phyloP scores from a whole-genome alignment of 2,113 vertebrate genomes.

The Cnemophilus loriae region DNA sequence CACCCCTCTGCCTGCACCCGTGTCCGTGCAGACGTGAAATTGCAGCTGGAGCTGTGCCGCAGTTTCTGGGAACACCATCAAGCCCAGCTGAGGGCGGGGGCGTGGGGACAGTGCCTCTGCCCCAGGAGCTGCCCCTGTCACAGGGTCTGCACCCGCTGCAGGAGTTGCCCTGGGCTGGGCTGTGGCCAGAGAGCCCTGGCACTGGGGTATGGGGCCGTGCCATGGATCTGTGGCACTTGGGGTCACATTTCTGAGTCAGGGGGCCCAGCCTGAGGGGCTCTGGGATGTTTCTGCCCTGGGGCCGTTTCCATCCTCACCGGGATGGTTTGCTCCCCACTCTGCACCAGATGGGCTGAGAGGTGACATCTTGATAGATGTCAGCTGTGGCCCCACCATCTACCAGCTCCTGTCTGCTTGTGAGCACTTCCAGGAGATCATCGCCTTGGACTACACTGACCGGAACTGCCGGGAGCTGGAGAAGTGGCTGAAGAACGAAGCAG shows the following conservation, averaged over 20 bases:
- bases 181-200: not conserved
- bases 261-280: not conserved
- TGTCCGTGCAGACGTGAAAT: accelerated
- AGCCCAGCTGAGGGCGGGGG: not conserved
- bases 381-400: slow-evolving; percentile 59
- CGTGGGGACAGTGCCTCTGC: not conserved
- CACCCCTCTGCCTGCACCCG: accelerated
- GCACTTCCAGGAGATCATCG: slow-evolving; percentile 37
- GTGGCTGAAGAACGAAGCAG: not conserved
- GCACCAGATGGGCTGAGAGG: slow-evolving; percentile 10
- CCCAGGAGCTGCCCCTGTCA: not conserved
- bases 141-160: not conserved
- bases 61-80: accelerated
- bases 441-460: slow-evolving; percentile 31
- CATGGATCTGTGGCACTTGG: accelerated
- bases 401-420: slow-evolving; percentile 55
- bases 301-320: accelerated
- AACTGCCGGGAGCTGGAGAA: slow-evolving; percentile 50
- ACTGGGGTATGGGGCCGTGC: not conserved
- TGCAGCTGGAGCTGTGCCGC: not conserved
- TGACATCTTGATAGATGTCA: slow-evolving; percentile 1
- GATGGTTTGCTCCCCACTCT: accelerated
- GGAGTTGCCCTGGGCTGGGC: not conserved
- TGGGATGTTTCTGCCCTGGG: not conserved
- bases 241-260: accelerated